These are phyloP conservation scores for Osmoderma eremita DNA, from an alignment of 2,888 invertebrate species.

Conservation along the genomic window DNA sequence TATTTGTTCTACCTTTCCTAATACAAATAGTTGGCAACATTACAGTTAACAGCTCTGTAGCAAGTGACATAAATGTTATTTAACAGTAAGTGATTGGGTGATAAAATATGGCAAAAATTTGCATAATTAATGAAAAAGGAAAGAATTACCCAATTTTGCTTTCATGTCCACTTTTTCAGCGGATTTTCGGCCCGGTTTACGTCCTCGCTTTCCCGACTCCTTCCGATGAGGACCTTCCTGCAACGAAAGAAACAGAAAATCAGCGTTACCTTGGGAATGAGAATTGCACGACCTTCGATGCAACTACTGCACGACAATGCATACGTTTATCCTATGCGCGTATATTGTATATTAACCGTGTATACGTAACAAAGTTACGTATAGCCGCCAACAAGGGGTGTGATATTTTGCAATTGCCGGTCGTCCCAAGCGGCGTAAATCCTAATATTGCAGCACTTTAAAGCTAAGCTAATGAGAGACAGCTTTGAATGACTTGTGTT, in stretches of 20 bases:
- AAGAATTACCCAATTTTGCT: conserved; percentile 82
- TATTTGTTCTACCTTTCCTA: no score
- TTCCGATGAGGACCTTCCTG: conserved; percentile 75
- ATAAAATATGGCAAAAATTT: no score
- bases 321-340: neutral
- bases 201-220: conserved; percentile 87
- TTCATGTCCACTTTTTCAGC: conserved; percentile 92
- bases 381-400: neutral
- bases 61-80: no score
- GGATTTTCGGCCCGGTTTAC: conserved; percentile 87
- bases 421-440: conserved; percentile 14
- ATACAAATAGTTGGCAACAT: no score
- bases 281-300: conserved; percentile 31
- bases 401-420: conserved; percentile 17
- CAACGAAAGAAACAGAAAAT: conserved; percentile 52
- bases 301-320: conserved; percentile 9
- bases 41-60: no score
- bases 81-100: no score
- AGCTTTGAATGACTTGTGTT: conserved; percentile 18
- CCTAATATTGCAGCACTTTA: conserved; percentile 9
- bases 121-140: no score
- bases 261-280: conserved; percentile 11
- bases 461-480: neutral
- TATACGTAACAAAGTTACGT: neutral
- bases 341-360: no score